phyloP scores from a whole-genome alignment of 1,140 invertebrate genomes.

The Dolichoris vasculosae region DNA sequence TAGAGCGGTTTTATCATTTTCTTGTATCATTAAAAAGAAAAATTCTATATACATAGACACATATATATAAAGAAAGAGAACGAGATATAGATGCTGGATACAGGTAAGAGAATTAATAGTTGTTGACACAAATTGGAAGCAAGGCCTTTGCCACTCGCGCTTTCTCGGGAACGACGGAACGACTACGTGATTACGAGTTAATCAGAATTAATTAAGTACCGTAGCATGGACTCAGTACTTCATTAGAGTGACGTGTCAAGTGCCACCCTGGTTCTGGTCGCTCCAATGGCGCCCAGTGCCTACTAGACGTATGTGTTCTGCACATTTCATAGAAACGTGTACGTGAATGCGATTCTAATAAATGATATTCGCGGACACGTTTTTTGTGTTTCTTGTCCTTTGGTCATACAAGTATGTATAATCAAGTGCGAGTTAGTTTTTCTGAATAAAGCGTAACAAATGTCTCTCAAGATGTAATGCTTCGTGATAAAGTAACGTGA shows the following conservation, averaged over 20 bases:
- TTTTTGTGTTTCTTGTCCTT: constrained; percentile 42
- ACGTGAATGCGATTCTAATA: constrained; percentile 64
- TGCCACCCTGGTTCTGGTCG: constrained; percentile 59
- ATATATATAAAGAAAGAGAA: background rate
- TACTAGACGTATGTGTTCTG: constrained; percentile 6
- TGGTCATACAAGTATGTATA: background rate
- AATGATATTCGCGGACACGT: constrained; percentile 72
- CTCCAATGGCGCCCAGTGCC: constrained; percentile 26
- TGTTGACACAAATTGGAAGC: constrained; percentile 70
- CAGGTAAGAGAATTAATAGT: constrained; percentile 68
- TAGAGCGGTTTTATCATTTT: constrained; percentile 38
- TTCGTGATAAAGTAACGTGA: background rate
- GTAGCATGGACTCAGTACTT: constrained; percentile 73
- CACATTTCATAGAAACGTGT: constrained; percentile 27
- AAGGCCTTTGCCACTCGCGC: constrained; percentile 56
- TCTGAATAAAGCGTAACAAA: background rate
- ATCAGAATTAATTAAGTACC: constrained; percentile 75
- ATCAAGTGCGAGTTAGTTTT: background rate
- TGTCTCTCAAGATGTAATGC: background rate
- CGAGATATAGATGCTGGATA: background rate
- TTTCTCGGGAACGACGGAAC: constrained; percentile 57
- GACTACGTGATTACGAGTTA: constrained; percentile 74
- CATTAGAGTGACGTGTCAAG: constrained; percentile 74
- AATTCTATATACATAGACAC: constrained; percentile 50
- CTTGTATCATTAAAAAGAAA: constrained; percentile 32